Conservation (phyloP, 2,113 vertebrate genomes). For the Platichthys flesus region DNA sequence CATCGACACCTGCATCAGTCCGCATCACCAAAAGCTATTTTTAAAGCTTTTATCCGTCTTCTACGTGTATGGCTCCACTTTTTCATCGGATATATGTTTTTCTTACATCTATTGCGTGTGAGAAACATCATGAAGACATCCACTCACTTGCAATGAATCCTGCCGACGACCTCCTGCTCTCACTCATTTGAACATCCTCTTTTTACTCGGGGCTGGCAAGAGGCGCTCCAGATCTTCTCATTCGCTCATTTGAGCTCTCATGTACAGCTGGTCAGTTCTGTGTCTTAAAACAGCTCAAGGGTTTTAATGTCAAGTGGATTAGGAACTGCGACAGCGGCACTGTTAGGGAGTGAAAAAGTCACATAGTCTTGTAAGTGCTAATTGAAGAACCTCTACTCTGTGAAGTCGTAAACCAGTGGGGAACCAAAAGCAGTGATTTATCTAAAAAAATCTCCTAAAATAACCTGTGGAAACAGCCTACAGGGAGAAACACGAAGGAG, state of each 20-base stretch:
- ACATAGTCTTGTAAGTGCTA: constrained; percentile 11
- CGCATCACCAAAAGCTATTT: too few relatives aligned
- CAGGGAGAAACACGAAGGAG: background rate
- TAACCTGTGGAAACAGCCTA: constrained; percentile 1
- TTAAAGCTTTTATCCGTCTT: too few relatives aligned
- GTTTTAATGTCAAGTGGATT: constrained; percentile 6
- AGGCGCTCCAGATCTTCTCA: background rate
- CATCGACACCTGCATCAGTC: too few relatives aligned
- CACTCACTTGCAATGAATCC: too few relatives aligned
- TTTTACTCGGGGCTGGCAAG: too few relatives aligned
- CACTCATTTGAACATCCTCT: too few relatives aligned
- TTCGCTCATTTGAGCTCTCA: background rate
- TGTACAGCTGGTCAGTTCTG: background rate
- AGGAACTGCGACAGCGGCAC: background rate
- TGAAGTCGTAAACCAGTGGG: background rate
- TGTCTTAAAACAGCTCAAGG: background rate
- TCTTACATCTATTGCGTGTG: too few relatives aligned
- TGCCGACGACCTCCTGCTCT: too few relatives aligned
- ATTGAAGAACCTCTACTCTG: background rate
- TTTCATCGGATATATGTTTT: background rate
- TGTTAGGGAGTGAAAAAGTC: background rate
- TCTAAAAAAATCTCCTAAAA: background rate
- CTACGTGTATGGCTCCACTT: too few relatives aligned
- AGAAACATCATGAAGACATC: too few relatives aligned
- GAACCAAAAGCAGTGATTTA: background rate